Evolutionary conservation across 2,797 vertebrate species (phyloP), one percentile per base, ranked within the genome.

Genomic region (Tenualosa thibaudeaui): DNA sequence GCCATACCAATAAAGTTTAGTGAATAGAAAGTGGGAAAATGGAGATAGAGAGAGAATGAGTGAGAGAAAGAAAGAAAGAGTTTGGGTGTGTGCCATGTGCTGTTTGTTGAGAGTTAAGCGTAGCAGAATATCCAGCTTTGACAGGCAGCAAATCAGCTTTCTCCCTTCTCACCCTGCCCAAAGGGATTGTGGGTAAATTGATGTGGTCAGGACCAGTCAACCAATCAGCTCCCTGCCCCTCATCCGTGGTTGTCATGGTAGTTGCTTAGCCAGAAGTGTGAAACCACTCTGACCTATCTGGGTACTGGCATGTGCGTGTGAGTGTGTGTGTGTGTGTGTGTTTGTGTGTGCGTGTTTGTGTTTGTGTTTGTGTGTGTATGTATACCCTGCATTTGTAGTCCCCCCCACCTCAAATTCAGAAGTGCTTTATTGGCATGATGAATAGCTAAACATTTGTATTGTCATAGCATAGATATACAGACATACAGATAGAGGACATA

Each of bases 111-210:
- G 40, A 0, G 71, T 78, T 78, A 78, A 43, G 17, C 2, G 17
- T 78, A 78, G 71, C 40, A 78, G 71, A 78, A 78, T 46, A 37
- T 37, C 68, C 68, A 71, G 40, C 71, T 78, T 78, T 78, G 71
- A 78, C 71, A 78, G 40, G 71, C 40, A 78, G 37, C 71, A 78
- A 46, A 78, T 78, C 71, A 78, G 40, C 71, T 78, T 7, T 0
- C 19, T 43, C 71, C 71, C 37, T 40, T 78, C 17, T 46, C 17
- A 15, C 19, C 37, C 40, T 22, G 71, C 71, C 71, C 37, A 15
- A 40, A 78, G 71, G 71, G 40, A 46, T 78, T 78, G 40, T 78
- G 71, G 71, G 71, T 78, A 78, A 71, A 71, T 37, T 71, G 65
- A 71, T 71, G 65, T 40, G 65, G 65, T 71, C 26, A 78, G 71